Percentiles rank a stretch among this genome's conserved stretches.
These are phyloP conservation scores for Tetraneura akinire DNA, from an alignment of 1,140 invertebrate species.

Conservation along the genomic window DNA sequence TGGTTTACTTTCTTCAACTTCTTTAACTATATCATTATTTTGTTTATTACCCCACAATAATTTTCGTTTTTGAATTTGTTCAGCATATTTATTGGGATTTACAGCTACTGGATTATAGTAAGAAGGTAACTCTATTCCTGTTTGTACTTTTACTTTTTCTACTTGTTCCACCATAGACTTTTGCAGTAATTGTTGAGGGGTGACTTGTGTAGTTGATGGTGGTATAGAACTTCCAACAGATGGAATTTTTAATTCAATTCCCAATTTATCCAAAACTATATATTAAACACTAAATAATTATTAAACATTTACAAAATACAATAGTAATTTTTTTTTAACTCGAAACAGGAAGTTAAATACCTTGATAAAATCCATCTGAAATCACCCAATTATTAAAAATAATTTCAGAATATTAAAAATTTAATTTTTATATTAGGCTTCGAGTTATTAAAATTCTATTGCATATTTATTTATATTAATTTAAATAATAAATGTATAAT, in stretches of 20 bases:
- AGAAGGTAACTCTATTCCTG: conserved; percentile 59
- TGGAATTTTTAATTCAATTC: conserved; percentile 56
- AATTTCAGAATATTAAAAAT: too few species aligned
- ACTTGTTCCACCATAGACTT: conserved; percentile 53
- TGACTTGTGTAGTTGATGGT: conserved; percentile 34
- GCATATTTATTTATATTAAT: too few species aligned
- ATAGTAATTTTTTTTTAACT: too few species aligned
- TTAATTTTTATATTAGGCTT: too few species aligned
- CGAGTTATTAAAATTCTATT: too few species aligned
- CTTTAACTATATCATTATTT: conserved; percentile 54
- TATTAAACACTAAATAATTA: conserved; percentile 3
- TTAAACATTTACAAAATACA: not conserved
- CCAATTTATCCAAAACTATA: conserved; percentile 56
- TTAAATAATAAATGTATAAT: not conserved
- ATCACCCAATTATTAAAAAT: too few species aligned
- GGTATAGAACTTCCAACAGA: not conserved
- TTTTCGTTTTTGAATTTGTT: conserved; percentile 80
- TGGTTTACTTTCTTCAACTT: conserved; percentile 54
- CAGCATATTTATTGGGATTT: conserved; percentile 80
- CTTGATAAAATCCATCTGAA: too few species aligned
- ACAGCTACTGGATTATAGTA: conserved; percentile 82
- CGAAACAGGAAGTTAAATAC: too few species aligned
- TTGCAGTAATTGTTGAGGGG: conserved; percentile 52
- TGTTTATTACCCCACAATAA: conserved; percentile 62
- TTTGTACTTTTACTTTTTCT: conserved; percentile 53